Base-by-base conservation (phyloP, 2,797 vertebrate genomes). In the Chelonia mydas region DNA sequence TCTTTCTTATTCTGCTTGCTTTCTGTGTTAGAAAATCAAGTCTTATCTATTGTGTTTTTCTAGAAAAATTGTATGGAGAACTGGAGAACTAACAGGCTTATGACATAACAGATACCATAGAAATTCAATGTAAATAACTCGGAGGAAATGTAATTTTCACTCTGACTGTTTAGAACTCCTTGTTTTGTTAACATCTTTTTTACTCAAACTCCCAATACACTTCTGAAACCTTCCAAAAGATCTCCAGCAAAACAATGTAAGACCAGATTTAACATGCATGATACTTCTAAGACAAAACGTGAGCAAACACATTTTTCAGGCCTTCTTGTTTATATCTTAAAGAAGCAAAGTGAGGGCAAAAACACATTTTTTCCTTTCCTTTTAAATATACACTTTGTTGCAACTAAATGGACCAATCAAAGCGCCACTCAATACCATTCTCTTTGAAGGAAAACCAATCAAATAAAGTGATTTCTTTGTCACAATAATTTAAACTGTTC, bases 401-500 rank as follows among this genome's bases (percentile, higher is more conserved):
- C 6, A 90, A n/a, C 81, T 92, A 95, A 93, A 94, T 90, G 90
- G 49, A 90, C 0, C 1, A 81, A 94, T 55, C 31, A 55, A 41
- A 95, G 53, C 68, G 79, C 87, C 8, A 27, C 77, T 85, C n/a
- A 5, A 65, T 37, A 72, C 31, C 83, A 17, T n/a, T 81, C 85
- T 41, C 28, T 78, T 57, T 80, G 15, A 59, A 41, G 72, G 90
- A 87, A 95, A 96, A 65, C 23, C 79, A 85, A 87, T 41, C 50
- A 94, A 86, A 90, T 37, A 51, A 57, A 81, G 9, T 68, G 31
- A 11, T 2, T 51, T 31, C 79, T 54, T 84, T 82, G 16, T 74
- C 77, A 49, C 84, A 91, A 72, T 78, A 88, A 88, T 87, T 94
- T 94, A 91, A 95, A 50, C 21, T 90, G 49, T 92, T 86, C 47